Conservation (phyloP, 2,888 invertebrate species). For the Eupithecia vulgata region DNA sequence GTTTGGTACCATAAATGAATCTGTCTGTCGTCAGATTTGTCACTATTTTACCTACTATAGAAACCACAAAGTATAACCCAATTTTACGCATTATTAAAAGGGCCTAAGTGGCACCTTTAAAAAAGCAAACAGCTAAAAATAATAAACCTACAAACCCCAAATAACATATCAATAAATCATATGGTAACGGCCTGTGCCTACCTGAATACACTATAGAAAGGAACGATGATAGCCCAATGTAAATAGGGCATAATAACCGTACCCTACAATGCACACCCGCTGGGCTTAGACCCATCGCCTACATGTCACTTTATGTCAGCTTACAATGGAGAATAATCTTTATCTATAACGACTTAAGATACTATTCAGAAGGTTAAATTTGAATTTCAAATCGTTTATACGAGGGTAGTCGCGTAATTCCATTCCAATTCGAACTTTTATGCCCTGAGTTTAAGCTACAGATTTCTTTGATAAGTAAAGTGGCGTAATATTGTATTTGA, state of each 20-base stretch:
- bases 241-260: conserved; percentile 79
- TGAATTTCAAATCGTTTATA: background rate
- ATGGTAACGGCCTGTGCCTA: conserved; percentile 46
- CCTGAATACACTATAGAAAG: conserved; percentile 59
- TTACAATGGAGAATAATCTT: conserved; percentile 18
- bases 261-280: conserved; percentile 76
- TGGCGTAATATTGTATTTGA: conserved; percentile 7
- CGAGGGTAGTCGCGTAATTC: background rate
- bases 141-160: conserved; percentile 13
- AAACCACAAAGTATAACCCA: background rate
- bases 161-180: conserved; percentile 39
- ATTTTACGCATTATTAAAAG: background rate
- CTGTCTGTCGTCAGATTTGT: background rate
- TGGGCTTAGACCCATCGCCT: conserved; percentile 50
- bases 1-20: background rate
- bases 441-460: background rate
- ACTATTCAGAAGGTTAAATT: conserved; percentile 14
- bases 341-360: conserved; percentile 13
- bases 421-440: conserved; percentile 6
- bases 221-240: conserved; percentile 74
- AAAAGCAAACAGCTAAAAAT: conserved; percentile 16
- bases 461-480: background rate
- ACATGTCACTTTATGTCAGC: conserved; percentile 20
- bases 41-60: background rate
- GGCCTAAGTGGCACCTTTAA: background rate